Base-by-base conservation (phyloP, 1,140 invertebrate species). In the Drosophila ercepeae region DNA sequence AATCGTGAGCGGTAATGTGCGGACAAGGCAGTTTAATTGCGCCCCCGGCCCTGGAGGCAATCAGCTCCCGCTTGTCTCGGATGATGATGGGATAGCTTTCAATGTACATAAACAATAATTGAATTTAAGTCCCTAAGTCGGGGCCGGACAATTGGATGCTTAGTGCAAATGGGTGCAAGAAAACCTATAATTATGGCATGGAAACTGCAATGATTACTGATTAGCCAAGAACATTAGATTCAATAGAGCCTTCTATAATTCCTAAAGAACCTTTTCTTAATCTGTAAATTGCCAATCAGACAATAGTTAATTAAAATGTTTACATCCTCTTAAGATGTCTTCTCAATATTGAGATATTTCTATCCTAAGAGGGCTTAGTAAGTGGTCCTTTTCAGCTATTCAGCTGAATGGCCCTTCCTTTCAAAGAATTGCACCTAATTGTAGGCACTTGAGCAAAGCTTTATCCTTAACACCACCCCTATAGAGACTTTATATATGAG, bases 341-440 rank as follows among this genome's bases (percentile, higher is more conserved):
- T 2, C 4, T 14, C 29, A 36, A n/a, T 46, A 32, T 32, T 32
- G 9, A 3, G 11, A 3, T 9, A 32, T 32, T 32, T 32, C 2
- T 8, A 25, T 9, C n/a, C 7, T 65, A 25, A 52, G 45, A 23
- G 60, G 45, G 34, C 25, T 25, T 64, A 46, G 21, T 52, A 53
- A 68, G 61, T 45, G 39, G 16, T 36, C 13, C 13, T 49, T 29
- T 67, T 57, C 42, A 19, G 55, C 13, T 48, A 42, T 44, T 34
- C 7, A 41, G 27, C 52, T 58, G 18, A 67, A 41, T 34, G 39
- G 16, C 36, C 27, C 51, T 65, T 65, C 19, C 42, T 64, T n/a
- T 73, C 51, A 42, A 74, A 67, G 59, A 75, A 75, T 75, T 81
- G 65, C 72, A 53, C 39, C 59, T 82, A 65, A 79, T 72, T 81